Evolutionary conservation across 2,113 vertebrate species (phyloP).

Genomic region (Notiomystis cincta): DNA sequence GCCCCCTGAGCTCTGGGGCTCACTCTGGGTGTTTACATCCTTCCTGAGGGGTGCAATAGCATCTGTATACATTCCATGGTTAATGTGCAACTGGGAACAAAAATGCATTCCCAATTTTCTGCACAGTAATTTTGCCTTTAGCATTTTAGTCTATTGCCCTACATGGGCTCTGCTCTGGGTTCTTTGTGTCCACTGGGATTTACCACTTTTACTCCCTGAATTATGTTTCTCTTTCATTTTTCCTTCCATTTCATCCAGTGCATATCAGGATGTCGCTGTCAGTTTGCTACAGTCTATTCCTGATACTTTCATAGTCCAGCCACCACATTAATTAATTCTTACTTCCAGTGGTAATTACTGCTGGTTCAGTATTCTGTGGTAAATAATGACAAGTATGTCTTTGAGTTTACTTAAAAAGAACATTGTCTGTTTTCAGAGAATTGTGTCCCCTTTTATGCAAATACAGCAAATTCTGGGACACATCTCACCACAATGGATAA

Average conservation of each 20-base stretch:
- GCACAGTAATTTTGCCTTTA: background rate
- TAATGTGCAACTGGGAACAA: background rate
- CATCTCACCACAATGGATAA: background rate
- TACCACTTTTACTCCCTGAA: background rate
- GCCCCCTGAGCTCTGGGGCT: background rate
- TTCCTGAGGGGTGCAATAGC: background rate
- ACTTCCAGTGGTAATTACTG: background rate
- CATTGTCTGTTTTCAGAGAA: background rate
- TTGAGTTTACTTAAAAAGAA: background rate
- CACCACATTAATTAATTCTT: background rate
- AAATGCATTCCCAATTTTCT: background rate
- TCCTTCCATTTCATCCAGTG: background rate
- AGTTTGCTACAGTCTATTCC: background rate
- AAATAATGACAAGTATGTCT: background rate
- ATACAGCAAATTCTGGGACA: background rate
- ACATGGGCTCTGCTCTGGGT: fast-evolving
- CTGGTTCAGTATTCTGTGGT: background rate
- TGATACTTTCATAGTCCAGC: background rate
- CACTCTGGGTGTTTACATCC: background rate
- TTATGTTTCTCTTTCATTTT: background rate
- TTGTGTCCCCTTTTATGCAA: background rate
- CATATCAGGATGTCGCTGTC: background rate
- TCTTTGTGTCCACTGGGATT: background rate
- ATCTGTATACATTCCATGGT: background rate
- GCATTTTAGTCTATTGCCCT: background rate